Base-by-base conservation (phyloP, 2,797 vertebrate species). In the Tenualosa thibaudeaui region DNA sequence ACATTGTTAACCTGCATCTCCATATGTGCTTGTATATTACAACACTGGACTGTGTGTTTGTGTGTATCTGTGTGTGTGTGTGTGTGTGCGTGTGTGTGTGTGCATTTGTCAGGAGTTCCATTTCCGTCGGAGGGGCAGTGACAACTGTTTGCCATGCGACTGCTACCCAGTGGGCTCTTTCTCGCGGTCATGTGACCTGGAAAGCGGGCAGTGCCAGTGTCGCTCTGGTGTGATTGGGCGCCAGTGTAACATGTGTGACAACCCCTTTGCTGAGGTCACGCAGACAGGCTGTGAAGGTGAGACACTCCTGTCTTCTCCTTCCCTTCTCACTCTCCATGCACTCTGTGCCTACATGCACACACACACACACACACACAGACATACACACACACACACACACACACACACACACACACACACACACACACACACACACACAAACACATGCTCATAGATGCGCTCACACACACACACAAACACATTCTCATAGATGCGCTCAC, bases 131-230 rank as follows among this genome's bases (percentile, higher is more conserved):
- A 93, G 93, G 83, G 93, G 95, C 92, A 97, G 97, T 0, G 97
- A 99, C 87, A 90, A 94, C 26, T 99, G 98, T 91, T 94, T 97
- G 89, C 97, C 98, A 0, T 99, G 98, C 3, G 98, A 99, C 94
- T 99, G 98, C 94, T 99, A 99, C 92, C 98, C 98, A 0, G 95
- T 98, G 87, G 98, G 98, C 89, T 99, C 98, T 89, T 97, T 98
- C 85, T 98, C 97, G 0, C 95, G 98, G 82, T 96, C 98, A 83
- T 99, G 98, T 60, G 97, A 98, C 91, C 94, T 92, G 81, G 97
- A 99, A 89, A 95, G 87, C 0, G 98, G 98, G 68, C 97, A 97
- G 86, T 99, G 98, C 92, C 96, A 97, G 91, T 99, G 98, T 91
- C 94, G 97, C 84, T 96, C 98, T 0, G 98, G 98, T 0, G 98